Conservation (phyloP, 2,888 invertebrate genomes). For the Aphrophora alni region DNA sequence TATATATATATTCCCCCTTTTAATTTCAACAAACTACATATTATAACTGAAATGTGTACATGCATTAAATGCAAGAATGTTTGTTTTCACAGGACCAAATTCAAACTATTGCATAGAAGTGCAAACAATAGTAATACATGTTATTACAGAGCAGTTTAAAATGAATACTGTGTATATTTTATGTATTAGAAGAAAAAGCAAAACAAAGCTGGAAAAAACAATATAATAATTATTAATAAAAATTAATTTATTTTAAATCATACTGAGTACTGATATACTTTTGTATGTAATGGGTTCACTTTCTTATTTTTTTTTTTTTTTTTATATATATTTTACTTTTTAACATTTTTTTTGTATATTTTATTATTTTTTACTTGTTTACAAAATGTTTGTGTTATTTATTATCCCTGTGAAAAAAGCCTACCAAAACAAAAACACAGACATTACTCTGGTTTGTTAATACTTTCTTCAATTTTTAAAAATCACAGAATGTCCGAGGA, state of each 20-base stretch:
- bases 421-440: conserved; percentile 34
- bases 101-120: neutral
- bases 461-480: conserved; percentile 29
- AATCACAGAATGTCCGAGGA: conserved; percentile 33
- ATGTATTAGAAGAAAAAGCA: neutral
- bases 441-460: conserved; percentile 24
- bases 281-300: neutral
- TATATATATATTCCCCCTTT: no score
- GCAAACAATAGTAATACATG: neutral
- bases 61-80: neutral
- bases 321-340: conserved; percentile 12
- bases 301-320: no score
- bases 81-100: neutral
- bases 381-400: conserved; percentile 26
- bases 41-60: no score
- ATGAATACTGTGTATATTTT: neutral
- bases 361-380: conserved; percentile 26
- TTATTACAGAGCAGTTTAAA: neutral
- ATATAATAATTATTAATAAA: neutral
- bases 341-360: conserved; percentile 33
- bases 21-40: no score
- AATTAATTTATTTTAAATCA: neutral
- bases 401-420: conserved; percentile 45
- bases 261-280: neutral
- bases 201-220: neutral